Base-by-base conservation (phyloP, 2,888 invertebrate species). In the Terebella lapidaria region DNA sequence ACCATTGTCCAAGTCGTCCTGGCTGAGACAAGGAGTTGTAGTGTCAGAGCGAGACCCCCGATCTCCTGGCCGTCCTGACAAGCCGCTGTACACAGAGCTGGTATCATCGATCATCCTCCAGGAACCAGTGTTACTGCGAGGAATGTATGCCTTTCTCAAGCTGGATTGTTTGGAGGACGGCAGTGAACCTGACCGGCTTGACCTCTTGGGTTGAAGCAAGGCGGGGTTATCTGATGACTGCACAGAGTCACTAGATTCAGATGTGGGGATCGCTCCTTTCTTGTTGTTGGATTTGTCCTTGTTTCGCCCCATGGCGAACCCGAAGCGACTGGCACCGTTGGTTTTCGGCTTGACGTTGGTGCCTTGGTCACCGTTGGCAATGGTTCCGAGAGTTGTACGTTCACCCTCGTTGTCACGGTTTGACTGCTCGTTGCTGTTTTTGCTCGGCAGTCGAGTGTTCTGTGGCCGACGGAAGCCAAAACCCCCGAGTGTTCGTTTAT, bases 101-200 rank as follows among this genome's bases (percentile, higher is more conserved):
- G 18, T 30, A 5, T 55, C 55, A 35, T 55, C 55, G 55, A 55
- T 55, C 55, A 55, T 55, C n/a, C 55, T 5, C 55, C 55, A 55
- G 25, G 25, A 25, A 20, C 53, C 27, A 10, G 53, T 18, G 53
- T 26, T 53, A 5, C 25, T 53, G 25, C 53, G 4, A 3, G 53
- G 53, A 24, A 22, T 22, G 49, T n/a, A 49, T 15, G 49, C 49
- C 18, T 24, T 10, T 5, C 24, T 49, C 10, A n/a, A 5, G 5
- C 49, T 22, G n/a, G 18, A n/a, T 24, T 22, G 49, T 24, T 49
- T 49, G 15, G 49, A 49, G n/a, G 49, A 49, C n/a, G n/a, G 42
- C 42, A 15, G 10, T 10, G 49, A 49, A 20, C 49, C 18, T 24
- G n/a, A 5, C 5, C 10, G 10, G 10, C 10, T 18, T 18, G 35